These are phyloP conservation scores for Scaptomyza reducta DNA, from an alignment of 2,888 invertebrate species.

Conservation along the genomic window DNA sequence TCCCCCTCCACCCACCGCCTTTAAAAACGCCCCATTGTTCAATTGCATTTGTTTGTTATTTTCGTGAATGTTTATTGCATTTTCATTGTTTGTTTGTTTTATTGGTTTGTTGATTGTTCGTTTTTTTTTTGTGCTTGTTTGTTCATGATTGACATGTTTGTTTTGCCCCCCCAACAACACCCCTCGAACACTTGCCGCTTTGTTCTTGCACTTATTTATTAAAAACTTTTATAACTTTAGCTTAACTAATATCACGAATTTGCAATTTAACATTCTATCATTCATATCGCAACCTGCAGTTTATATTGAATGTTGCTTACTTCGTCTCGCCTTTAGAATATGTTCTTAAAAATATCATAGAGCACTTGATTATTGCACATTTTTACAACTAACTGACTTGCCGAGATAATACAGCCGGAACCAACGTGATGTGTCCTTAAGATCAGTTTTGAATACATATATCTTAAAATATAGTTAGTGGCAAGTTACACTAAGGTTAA, in stretches of 20 bases:
- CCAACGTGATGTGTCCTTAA: not conserved
- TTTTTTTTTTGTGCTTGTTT: conserved; percentile 48
- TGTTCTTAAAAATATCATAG: not conserved
- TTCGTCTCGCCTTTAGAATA: not conserved
- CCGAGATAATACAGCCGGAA: no score
- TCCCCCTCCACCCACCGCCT: not conserved
- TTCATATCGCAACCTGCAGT: not conserved
- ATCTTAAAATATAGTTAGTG: no score
- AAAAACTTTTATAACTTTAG: conserved; percentile 15
- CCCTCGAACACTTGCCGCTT: conserved; percentile 19
- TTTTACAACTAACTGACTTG: conserved; percentile 2
- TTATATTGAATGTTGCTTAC: not conserved
- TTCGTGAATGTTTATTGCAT: conserved; percentile 50
- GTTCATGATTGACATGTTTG: conserved; percentile 19
- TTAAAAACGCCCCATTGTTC: conserved; percentile 5
- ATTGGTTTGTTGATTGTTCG: conserved; percentile 51
- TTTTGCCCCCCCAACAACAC: conserved; percentile 7
- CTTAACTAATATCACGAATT: conserved; percentile 21
- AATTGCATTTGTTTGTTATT: conserved; percentile 53
- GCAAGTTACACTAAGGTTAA: no score
- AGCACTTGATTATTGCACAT: conserved; percentile 5
- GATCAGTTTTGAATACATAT: no score
- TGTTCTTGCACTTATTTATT: conserved; percentile 40
- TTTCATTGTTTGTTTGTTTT: conserved; percentile 61
- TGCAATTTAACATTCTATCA: not conserved